phyloP scores from a whole-genome alignment of 2,797 vertebrate species.

The Myotis findleyi region DNA sequence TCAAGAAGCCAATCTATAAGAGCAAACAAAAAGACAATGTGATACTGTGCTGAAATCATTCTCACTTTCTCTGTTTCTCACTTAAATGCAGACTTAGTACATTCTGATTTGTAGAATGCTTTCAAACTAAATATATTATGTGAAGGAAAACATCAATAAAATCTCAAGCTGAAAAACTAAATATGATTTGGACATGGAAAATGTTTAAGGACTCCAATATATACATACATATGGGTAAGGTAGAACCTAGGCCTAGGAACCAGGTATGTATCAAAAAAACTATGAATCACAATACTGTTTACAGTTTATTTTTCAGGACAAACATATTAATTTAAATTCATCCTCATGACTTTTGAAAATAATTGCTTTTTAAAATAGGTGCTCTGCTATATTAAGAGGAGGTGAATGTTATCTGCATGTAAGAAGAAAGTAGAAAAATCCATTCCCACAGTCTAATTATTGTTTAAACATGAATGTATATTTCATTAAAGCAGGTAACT shows the following conservation, averaged over 20 bases:
- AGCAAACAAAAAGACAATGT: not conserved
- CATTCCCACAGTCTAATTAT: not conserved
- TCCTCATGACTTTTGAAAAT: not conserved
- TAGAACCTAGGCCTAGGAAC: not conserved
- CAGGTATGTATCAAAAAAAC: not conserved
- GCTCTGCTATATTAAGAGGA: not conserved
- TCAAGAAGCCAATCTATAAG: not conserved
- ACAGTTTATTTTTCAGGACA: not conserved
- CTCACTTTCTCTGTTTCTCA: not conserved
- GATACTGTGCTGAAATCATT: not conserved
- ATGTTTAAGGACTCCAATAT: not conserved
- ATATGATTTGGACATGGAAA: not conserved
- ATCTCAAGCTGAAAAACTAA: not conserved
- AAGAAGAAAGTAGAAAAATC: not conserved
- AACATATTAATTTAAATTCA: not conserved
- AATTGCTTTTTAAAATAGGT: not conserved
- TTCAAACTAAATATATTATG: not conserved
- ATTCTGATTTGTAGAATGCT: not conserved
- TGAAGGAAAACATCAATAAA: not conserved
- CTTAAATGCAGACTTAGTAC: not conserved
- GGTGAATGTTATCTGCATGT: not conserved
- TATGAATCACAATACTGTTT: not conserved
- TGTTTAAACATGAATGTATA: not conserved
- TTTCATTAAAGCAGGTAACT: not conserved
- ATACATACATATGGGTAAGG: not conserved